Conservation (phyloP, 2,113 vertebrate genomes). For the Podarcis raffonei region DNA sequence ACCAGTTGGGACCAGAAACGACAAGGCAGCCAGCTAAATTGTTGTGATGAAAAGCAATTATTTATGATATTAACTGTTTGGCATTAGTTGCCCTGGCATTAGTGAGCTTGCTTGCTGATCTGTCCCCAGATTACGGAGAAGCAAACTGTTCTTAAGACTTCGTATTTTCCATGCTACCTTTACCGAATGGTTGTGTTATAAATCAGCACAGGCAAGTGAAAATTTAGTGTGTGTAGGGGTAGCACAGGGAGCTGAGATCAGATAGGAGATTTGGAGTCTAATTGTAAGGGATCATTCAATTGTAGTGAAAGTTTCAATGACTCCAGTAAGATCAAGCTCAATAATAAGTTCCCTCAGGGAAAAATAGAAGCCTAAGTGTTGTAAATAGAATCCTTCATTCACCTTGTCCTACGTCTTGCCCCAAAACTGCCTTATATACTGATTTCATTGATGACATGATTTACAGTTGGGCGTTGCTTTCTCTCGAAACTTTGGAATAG, state of each 20-base stretch:
- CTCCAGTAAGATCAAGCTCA: background rate
- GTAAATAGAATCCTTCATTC: background rate
- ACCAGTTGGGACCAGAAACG: conserved; percentile 38
- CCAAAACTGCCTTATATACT: background rate
- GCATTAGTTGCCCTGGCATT: conserved; percentile 30
- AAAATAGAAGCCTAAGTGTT: background rate
- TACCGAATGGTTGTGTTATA: conserved; percentile 50
- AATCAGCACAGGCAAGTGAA: background rate
- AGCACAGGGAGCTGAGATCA: background rate
- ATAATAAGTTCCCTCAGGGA: background rate
- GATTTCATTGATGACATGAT: background rate
- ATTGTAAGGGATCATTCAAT: background rate
- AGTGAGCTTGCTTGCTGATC: conserved; percentile 19
- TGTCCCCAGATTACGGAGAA: background rate
- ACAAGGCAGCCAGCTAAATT: conserved; percentile 46
- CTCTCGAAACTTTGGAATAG: background rate
- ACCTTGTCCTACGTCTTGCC: background rate
- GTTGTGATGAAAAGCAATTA: conserved; percentile 56
- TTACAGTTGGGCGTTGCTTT: background rate
- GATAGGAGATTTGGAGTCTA: background rate
- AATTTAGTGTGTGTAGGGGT: background rate
- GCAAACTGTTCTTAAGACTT: background rate
- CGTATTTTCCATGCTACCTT: conserved; percentile 35
- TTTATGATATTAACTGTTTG: conserved; percentile 50
- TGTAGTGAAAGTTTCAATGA: conserved; percentile 39